A percentile compares a stretch with the other conserved stretches of the same genome.
phyloP scores from a whole-genome alignment of 2,888 invertebrate species.

The Eilema sororculum region DNA sequence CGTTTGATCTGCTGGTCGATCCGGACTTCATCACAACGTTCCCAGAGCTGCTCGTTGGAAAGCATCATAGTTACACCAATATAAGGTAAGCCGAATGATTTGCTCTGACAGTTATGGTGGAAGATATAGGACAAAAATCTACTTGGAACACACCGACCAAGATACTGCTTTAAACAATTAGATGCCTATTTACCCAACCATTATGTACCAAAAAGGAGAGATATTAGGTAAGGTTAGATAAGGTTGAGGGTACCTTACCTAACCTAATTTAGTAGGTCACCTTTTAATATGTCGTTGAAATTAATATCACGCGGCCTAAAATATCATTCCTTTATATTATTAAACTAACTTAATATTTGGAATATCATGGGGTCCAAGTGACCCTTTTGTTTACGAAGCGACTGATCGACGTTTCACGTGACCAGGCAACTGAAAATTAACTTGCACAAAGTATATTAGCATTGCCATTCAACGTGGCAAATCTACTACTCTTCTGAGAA shows the following conservation, averaged over 20 bases:
- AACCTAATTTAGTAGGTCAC: too few species aligned
- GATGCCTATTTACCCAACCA: not conserved
- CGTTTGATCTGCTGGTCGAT: too few species aligned
- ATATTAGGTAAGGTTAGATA: not conserved
- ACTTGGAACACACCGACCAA: too few species aligned
- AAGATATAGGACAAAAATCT: too few species aligned
- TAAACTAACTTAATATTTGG: not conserved
- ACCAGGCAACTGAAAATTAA: not conserved
- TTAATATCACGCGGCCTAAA: not conserved
- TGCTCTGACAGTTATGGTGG: too few species aligned
- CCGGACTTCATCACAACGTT: too few species aligned
- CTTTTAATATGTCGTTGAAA: not conserved
- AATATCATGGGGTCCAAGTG: not conserved
- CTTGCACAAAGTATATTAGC: not conserved
- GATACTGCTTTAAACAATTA: not conserved
- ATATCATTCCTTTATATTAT: not conserved
- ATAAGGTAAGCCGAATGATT: too few species aligned
- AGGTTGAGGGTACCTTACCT: too few species aligned
- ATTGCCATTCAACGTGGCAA: not conserved
- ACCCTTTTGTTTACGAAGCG: not conserved
- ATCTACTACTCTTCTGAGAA: not conserved
- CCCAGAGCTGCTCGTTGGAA: too few species aligned
- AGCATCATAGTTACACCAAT: too few species aligned
- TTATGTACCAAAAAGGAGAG: not conserved
- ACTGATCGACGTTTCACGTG: constrained; percentile 1